Conservation (phyloP, 2,113 vertebrate genomes). For the Balaenoptera acutorostrata region DNA sequence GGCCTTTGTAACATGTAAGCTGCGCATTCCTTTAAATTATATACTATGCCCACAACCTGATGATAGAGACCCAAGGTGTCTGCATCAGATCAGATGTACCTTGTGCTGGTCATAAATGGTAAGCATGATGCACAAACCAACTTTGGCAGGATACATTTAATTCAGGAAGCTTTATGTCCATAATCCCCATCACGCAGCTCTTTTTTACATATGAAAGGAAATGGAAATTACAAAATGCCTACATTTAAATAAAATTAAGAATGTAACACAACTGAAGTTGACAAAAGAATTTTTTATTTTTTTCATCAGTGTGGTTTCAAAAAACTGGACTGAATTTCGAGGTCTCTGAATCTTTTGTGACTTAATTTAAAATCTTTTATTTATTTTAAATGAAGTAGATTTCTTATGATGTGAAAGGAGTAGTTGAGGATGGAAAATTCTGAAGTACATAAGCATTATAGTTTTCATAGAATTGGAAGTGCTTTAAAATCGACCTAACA, state of each 20-base stretch:
- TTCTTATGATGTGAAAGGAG: conserved; percentile 46
- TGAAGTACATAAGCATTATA: conserved; percentile 31
- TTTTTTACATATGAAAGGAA: conserved; percentile 40
- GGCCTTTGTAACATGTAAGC: neutral
- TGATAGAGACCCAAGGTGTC: neutral
- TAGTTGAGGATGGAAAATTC: conserved; percentile 58
- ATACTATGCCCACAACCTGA: neutral
- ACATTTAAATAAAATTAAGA: conserved; percentile 65
- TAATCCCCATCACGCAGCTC: neutral
- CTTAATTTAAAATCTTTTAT: conserved; percentile 68
- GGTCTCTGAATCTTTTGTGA: conserved; percentile 58
- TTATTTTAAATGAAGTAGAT: conserved; percentile 63
- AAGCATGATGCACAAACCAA: neutral
- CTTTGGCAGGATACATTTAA: neutral
- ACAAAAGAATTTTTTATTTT: conserved; percentile 9
- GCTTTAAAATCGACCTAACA: conserved; percentile 40
- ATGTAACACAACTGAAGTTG: conserved; percentile 39
- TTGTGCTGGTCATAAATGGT: neutral
- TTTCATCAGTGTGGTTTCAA: conserved; percentile 54
- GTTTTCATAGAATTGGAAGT: conserved; percentile 47
- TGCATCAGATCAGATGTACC: neutral
- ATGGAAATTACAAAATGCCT: conserved; percentile 57
- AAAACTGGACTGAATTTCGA: conserved; percentile 62
- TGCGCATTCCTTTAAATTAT: neutral
- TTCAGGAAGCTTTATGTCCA: neutral